A percentile compares a stretch with the other conserved stretches of the same genome.
Conservation (phyloP, 1,140 invertebrate species). For the Acromyrmex echinatior region DNA sequence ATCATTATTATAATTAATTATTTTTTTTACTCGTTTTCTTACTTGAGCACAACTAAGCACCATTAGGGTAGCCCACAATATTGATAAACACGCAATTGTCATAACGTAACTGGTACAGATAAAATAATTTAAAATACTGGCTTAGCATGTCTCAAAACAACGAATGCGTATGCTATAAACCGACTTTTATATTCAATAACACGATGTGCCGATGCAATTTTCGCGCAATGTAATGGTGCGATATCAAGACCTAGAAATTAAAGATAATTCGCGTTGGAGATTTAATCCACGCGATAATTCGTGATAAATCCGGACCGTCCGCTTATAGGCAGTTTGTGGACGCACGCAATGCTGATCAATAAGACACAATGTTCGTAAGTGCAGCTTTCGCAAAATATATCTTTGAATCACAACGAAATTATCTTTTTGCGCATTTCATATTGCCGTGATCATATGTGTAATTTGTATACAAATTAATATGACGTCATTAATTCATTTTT, state of each 20-base stretch:
- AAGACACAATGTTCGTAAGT: not conserved
- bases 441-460: not conserved
- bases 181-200: constrained; percentile 43
- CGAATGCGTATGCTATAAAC: constrained; percentile 27
- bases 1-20: constrained; percentile 5
- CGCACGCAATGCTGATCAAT: not conserved
- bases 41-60: constrained; percentile 16
- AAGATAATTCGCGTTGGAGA: not conserved
- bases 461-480: not conserved
- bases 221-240: no score
- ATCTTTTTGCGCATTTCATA: not conserved
- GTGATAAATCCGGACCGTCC: not conserved
- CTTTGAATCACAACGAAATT: not conserved
- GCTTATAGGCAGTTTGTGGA: not conserved
- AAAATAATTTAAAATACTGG: not conserved
- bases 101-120: not conserved
- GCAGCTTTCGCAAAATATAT: not conserved
- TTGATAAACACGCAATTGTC: not conserved
- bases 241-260: constrained; percentile 16
- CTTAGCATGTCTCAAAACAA: not conserved
- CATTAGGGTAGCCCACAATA: constrained; percentile 28
- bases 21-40: not conserved
- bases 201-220: not conserved
- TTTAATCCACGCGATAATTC: constrained; percentile 6
- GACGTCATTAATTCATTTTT: not conserved